These are phyloP conservation scores for Anas platyrhynchos DNA, from an alignment of 2,113 vertebrate species.

Conservation along the genomic window DNA sequence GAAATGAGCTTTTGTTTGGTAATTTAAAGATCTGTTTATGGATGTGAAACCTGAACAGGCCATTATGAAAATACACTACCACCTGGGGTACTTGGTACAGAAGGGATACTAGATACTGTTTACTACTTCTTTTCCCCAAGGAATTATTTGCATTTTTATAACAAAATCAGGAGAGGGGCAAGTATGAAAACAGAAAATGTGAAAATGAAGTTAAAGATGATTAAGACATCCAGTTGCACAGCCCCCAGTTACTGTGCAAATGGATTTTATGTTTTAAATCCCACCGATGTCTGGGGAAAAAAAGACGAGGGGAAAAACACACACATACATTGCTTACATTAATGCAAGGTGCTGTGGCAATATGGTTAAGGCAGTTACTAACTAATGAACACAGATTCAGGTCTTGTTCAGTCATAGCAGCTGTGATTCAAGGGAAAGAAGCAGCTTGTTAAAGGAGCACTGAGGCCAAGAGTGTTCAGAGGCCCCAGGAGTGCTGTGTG, in stretches of 20 bases:
- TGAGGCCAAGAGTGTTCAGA: neutral
- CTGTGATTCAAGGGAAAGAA: neutral
- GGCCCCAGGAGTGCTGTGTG: neutral
- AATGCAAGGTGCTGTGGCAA: rapidly evolving
- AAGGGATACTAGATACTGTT: neutral
- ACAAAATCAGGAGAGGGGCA: neutral
- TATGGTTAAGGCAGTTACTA: neutral
- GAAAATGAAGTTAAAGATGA: neutral
- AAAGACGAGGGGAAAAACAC: too few relatives aligned
- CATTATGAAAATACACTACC: neutral
- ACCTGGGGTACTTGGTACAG: neutral
- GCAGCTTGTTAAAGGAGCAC: neutral
- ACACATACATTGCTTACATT: neutral
- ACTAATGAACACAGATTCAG: neutral
- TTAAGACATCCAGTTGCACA: neutral
- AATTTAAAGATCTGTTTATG: neutral
- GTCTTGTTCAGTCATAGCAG: neutral
- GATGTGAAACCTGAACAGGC: neutral
- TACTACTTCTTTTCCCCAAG: neutral
- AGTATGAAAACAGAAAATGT: neutral
- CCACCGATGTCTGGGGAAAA: neutral
- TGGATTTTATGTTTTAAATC: neutral
- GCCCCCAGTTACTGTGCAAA: neutral
- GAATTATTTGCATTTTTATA: neutral
- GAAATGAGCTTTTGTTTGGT: neutral